Evolutionary conservation across 2,888 invertebrate genomes (phyloP), one percentile per base, ranked within the genome.

Genomic region (Phorcus lineatus): DNA sequence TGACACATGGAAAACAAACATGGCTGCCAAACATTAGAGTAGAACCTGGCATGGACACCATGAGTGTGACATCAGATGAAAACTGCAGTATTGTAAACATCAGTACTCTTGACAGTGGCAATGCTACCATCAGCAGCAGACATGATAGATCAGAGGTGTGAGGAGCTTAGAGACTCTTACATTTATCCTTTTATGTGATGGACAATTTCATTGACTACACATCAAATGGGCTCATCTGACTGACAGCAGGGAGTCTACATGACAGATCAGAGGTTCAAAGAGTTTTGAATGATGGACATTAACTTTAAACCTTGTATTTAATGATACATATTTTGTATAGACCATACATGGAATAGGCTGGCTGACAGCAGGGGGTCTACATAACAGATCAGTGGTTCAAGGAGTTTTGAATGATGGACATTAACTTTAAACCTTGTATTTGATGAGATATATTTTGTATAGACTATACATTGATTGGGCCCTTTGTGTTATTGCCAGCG

Each of bases 1-100:
- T 40, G 17, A 74, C 74, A 9, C 24, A 47, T 13, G 52, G 74
- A 13, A 79, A 79, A 74, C 16, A 54, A 55, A 74, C 47, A 52
- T 79, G 79, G 79, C 36, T 74, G 47, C 79, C 79, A 24, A 79
- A 79, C 53, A 79, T 79, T 7, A 31, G 53, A n/a, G 79, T 79
- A 19, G 79, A 79, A 57, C 55, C 79, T 11, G 74, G 31, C 31
- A 19, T 74, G 3, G 74, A 79, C 16, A 74, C 79, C 22, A 31
- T 28, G 17, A 55, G 55, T 19, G 57, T 74, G 52, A 79, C 79
- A n/a, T 79, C 79, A 9, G 79, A 79, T 28, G 79, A 79, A 19
- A 79, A 79, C 74, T 74, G 70, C 57, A 79, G 79, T 40, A 70
- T 70, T 22, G 79, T 79, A n/a, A 74, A 79, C 47, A 75, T 75